A percentile compares a stretch with the other conserved stretches of the same genome.
Evolutionary conservation across 2,113 vertebrate species (phyloP).

Genomic region (Porphyrio hochstetteri): DNA sequence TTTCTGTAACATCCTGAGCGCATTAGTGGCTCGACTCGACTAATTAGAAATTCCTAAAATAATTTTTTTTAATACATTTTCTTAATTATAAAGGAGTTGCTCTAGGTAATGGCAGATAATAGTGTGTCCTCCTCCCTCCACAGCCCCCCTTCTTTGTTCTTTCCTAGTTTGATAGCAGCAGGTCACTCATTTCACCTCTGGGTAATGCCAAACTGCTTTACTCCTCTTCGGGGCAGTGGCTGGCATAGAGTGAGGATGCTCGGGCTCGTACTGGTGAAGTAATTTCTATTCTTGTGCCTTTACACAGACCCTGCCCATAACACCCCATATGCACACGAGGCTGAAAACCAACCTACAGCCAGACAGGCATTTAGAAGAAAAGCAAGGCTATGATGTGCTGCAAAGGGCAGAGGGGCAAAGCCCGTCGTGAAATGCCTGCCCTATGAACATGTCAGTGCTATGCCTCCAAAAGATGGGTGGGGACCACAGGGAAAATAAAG

Average conservation of each 20-base stretch:
- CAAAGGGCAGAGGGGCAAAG: background rate
- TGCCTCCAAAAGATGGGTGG: background rate
- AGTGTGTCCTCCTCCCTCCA: background rate
- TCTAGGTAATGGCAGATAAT: background rate
- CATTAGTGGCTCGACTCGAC: background rate
- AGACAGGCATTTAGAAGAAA: background rate
- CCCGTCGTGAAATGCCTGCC: background rate
- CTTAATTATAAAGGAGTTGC: slow-evolving; percentile 28
- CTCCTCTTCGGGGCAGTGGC: background rate
- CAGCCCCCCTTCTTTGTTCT: background rate
- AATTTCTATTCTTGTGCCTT: slow-evolving; percentile 2
- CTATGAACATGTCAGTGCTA: background rate
- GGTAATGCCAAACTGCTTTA: background rate
- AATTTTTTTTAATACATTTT: slow-evolving; percentile 53
- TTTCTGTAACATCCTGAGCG: background rate
- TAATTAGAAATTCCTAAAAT: slow-evolving; percentile 64
- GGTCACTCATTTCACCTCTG: slow-evolving; percentile 31
- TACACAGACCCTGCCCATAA: background rate
- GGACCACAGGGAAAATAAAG: background rate
- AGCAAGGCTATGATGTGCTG: background rate
- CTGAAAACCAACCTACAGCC: background rate
- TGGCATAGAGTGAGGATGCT: background rate
- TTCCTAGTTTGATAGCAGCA: background rate
- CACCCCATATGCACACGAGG: background rate
- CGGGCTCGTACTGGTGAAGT: background rate